Conservation (phyloP, 1,140 invertebrate species). For the Cydia splendana region DNA sequence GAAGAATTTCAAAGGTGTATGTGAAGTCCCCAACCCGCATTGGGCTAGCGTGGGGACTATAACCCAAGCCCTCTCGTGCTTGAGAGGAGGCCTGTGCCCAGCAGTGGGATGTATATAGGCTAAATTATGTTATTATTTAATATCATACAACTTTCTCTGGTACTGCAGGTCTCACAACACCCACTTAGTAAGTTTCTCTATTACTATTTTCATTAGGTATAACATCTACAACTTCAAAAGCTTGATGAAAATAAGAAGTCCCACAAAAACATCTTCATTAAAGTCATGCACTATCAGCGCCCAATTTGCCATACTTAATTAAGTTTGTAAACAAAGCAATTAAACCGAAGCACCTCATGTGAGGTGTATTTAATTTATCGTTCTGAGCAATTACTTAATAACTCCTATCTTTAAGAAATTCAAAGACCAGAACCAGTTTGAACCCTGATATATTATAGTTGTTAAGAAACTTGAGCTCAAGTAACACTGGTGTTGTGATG, state of each 20-base stretch:
- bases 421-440: not conserved
- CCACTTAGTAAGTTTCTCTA: too few relatives aligned
- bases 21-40: too few relatives aligned
- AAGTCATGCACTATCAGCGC: not conserved
- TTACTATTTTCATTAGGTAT: too few relatives aligned
- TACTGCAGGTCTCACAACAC: too few relatives aligned
- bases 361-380: slow-evolving; percentile 27
- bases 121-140: too few relatives aligned
- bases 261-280: not conserved
- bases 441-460: not conserved
- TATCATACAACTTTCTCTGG: too few relatives aligned
- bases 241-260: not conserved
- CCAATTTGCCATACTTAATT: slow-evolving; percentile 13
- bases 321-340: not conserved
- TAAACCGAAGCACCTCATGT: slow-evolving; percentile 1
- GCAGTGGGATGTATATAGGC: too few relatives aligned
- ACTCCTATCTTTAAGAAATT: not conserved
- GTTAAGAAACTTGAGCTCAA: not conserved
- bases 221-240: too few relatives aligned
- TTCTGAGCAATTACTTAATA: not conserved
- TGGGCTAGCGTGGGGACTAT: too few relatives aligned
- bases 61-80: too few relatives aligned
- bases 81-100: too few relatives aligned
- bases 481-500: not conserved
- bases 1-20: too few relatives aligned